phyloP scores from a whole-genome alignment of 2,797 vertebrate genomes.

The Scleropages formosus region DNA sequence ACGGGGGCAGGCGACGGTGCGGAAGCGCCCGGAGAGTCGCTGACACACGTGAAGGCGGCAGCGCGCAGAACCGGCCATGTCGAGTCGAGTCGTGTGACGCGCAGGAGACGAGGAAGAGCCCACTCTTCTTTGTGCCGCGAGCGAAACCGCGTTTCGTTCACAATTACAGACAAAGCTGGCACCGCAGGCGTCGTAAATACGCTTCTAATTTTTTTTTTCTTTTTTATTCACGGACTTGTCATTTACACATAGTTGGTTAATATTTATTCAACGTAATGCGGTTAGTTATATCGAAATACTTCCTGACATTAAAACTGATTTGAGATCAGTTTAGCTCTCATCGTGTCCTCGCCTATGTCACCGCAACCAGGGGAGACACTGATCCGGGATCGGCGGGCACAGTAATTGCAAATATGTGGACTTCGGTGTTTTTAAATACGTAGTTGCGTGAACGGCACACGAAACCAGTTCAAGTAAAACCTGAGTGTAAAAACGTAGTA shows the following conservation, averaged over 20 bases:
- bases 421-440: too few species aligned
- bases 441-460: too few species aligned
- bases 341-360: too few species aligned
- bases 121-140: not conserved
- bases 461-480: too few species aligned
- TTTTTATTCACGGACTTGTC: not conserved
- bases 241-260: not conserved
- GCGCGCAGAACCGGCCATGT: slow-evolving; percentile 33
- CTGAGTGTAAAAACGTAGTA: too few species aligned
- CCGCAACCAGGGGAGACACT: too few species aligned
- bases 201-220: too few species aligned
- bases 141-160: not conserved
- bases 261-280: not conserved
- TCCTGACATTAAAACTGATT: too few species aligned
- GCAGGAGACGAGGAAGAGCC: slow-evolving; percentile 27
- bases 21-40: slow-evolving; percentile 3
- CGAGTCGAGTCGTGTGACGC: slow-evolving; percentile 54
- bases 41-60: slow-evolving; percentile 18
- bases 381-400: too few species aligned
- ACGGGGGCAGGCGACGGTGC: slow-evolving; percentile 2
- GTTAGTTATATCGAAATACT: too few species aligned
- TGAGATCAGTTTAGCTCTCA: too few species aligned
- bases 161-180: not conserved
- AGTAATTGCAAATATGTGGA: too few species aligned
- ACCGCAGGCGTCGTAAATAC: not conserved